These are phyloP conservation scores for Lutraria rhynchaena DNA, from an alignment of 1,140 invertebrate genomes.

Conservation along the genomic window DNA sequence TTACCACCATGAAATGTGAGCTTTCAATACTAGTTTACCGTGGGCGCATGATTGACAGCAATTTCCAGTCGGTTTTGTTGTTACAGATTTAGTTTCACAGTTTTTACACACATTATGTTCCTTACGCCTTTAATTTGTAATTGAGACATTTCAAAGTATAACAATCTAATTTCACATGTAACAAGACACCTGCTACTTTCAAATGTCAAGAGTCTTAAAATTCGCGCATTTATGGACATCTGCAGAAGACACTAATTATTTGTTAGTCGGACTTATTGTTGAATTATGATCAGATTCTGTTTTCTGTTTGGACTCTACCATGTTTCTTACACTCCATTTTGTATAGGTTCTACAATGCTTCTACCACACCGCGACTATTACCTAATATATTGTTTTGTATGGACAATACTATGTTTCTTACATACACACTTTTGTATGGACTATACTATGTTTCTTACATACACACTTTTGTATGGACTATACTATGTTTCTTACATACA, in stretches of 20 bases:
- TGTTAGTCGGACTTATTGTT: background rate
- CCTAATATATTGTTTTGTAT: too few relatives aligned
- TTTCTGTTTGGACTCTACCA: too few relatives aligned
- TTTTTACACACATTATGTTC: conserved; percentile 52
- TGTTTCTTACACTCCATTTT: too few relatives aligned
- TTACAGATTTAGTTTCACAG: conserved; percentile 38
- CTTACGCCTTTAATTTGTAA: conserved; percentile 61
- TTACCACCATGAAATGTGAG: conserved; percentile 57
- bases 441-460: too few relatives aligned
- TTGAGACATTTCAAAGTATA: conserved; percentile 58
- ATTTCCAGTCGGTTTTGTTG: conserved; percentile 47
- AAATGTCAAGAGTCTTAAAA: conserved; percentile 27
- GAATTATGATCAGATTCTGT: too few relatives aligned
- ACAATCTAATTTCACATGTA: conserved; percentile 58
- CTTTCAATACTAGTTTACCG: conserved; percentile 23
- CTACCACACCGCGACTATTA: too few relatives aligned
- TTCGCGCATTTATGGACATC: conserved; percentile 20
- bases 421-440: too few relatives aligned
- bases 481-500: too few relatives aligned
- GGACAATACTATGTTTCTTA: too few relatives aligned
- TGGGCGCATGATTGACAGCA: conserved; percentile 56
- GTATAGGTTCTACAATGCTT: too few relatives aligned
- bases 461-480: too few relatives aligned
- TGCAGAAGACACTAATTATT: conserved; percentile 26
- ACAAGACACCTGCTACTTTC: conserved; percentile 56